Evolutionary conservation across 1,140 invertebrate species (phyloP).

Genomic region (Notospermus geniculatus): DNA sequence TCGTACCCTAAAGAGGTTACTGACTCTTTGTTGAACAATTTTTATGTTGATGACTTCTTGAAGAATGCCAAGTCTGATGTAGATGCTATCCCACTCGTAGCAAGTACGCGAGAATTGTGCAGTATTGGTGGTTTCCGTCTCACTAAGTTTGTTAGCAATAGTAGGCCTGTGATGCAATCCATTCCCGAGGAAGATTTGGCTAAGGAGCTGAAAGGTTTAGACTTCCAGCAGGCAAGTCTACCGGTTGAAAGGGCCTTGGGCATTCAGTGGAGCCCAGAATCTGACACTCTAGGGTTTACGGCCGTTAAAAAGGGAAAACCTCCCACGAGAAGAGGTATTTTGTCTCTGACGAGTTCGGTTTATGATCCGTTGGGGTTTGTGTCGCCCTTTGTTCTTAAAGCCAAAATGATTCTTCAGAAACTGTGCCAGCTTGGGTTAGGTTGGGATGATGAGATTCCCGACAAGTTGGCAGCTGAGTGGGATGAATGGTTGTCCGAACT

Average conservation of each 20-base stretch:
- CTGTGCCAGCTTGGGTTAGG: slow-evolving; percentile 17
- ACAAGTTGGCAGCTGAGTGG: no score
- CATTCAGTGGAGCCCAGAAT: slow-evolving; percentile 10
- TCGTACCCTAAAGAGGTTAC: background rate
- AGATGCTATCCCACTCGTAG: slow-evolving; percentile 12
- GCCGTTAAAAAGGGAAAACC: slow-evolving; percentile 3
- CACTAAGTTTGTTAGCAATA: slow-evolving; percentile 17
- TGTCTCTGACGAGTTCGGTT: slow-evolving; percentile 19
- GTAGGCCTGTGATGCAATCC: slow-evolving; percentile 9
- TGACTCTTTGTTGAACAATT: slow-evolving; percentile 16
- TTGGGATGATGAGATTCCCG: slow-evolving; percentile 23
- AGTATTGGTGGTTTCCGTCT: slow-evolving; percentile 15
- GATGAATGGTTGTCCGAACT: background rate
- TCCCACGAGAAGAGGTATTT: slow-evolving; percentile 20
- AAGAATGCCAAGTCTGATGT: slow-evolving; percentile 3
- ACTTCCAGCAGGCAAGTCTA: background rate
- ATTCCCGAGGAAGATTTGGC: slow-evolving; percentile 14
- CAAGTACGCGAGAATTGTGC: slow-evolving; percentile 7
- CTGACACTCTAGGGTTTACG: slow-evolving; percentile 11
- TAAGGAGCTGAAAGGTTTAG: background rate
- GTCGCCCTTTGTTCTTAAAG: slow-evolving; percentile 20
- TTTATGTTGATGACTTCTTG: slow-evolving; percentile 26
- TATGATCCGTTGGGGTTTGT: slow-evolving; percentile 38
- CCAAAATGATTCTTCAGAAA: slow-evolving; percentile 20
- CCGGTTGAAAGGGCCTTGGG: slow-evolving; percentile 18